phyloP scores from a whole-genome alignment of 2,113 vertebrate species.

The Tachuris rubrigastra region DNA sequence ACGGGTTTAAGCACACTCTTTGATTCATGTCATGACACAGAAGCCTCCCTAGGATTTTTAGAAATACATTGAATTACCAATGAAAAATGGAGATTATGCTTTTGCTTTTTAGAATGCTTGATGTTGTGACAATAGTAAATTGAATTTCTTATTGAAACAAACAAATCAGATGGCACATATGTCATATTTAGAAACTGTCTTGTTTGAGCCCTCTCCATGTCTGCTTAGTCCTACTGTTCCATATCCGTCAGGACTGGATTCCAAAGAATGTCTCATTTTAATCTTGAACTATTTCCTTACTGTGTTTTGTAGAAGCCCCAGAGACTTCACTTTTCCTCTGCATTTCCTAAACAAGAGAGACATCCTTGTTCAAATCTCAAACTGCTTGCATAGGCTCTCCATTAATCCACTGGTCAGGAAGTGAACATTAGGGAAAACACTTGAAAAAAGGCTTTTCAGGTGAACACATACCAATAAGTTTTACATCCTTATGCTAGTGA shows the following conservation, averaged over 20 bases:
- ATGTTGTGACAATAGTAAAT: neutral
- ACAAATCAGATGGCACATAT: neutral
- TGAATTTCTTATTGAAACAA: neutral
- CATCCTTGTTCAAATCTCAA: neutral
- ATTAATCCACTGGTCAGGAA: neutral
- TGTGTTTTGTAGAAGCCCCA: neutral
- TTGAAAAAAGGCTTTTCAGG: neutral
- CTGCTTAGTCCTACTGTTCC: neutral
- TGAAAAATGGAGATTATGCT: neutral
- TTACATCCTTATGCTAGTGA: neutral
- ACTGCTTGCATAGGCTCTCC: neutral
- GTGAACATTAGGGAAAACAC: neutral
- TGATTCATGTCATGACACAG: neutral
- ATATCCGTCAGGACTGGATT: neutral
- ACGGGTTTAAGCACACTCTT: neutral
- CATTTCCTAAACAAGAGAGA: neutral
- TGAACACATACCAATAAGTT: neutral
- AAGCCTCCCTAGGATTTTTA: neutral
- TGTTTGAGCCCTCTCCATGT: neutral
- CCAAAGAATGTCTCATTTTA: neutral
- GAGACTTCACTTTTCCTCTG: neutral
- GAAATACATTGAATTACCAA: neutral
- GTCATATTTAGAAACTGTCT: neutral
- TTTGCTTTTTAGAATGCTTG: neutral
- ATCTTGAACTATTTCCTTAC: neutral